Base-by-base conservation (phyloP, 1,140 invertebrate species). In the Oryctes rhinoceros region DNA sequence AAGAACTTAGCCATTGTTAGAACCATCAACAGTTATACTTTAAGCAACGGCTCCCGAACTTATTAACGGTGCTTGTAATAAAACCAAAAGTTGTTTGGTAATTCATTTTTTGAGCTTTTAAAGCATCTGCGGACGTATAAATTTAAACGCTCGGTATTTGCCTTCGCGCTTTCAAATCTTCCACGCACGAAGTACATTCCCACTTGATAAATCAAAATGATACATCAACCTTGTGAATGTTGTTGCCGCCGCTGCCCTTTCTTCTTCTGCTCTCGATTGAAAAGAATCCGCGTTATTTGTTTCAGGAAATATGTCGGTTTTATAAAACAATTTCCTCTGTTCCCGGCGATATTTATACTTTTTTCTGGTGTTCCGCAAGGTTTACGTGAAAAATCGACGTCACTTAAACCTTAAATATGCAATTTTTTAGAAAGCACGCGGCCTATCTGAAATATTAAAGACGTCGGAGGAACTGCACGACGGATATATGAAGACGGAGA, bases 371-470 rank as follows among this genome's bases (percentile, higher is more conserved):
- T 10, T 4, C 65, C 15, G 53, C n/a, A 59, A 59, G 30, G 65
- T 71, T 71, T 71, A 71, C 11, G 65, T 71, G 65, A 71, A 71
- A 71, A 71, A 71, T 71, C 65, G 65, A 71, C 65, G 65, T 71
- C 65, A 71, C 65, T 71, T 71, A 37, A 24, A 71, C 65, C 35
- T 71, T 71, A 71, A 71, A 71, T 71, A 71, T 71, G 65, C 65
- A 71, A 71, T 71, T 71, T 71, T 71, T 71, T 71, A 71, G 35
- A 37, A 30, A 71, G 35, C 20, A 37, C 65, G 65, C 20, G 65
- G 7, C 7, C 53, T 18, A 6, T 59, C 24, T 71, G 65, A 71
- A 71, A 71, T 71, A 71, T 71, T 71, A 71, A 71, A 71, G 65
- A 71, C 65, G 35, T 71, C 65, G 37, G 24, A 37, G 13, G 20